phyloP scores from a whole-genome alignment of 2,113 vertebrate genomes.

The Hymenochirus boettgeri region DNA sequence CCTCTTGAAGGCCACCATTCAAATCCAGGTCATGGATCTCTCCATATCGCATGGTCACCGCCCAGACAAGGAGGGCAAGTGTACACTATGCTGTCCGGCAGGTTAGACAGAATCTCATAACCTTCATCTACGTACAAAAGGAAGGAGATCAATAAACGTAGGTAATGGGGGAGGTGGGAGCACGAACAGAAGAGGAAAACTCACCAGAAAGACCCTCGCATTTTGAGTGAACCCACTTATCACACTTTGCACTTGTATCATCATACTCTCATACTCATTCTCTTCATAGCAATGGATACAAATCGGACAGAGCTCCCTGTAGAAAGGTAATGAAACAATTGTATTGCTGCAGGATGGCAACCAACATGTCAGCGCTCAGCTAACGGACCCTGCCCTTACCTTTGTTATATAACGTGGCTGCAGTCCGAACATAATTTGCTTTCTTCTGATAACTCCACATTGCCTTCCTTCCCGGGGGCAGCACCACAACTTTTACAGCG shows the following conservation, averaged over 20 bases:
- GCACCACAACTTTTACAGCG: slow-evolving; percentile 87
- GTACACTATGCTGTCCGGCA: slow-evolving; percentile 86
- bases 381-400: slow-evolving; percentile 57
- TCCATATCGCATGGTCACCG: slow-evolving; percentile 71
- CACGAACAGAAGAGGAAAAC: too few species aligned
- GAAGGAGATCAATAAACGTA: too few species aligned
- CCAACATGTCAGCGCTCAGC: too few species aligned
- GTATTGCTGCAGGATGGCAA: background rate
- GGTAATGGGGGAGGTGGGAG: background rate
- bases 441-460: slow-evolving; percentile 81
- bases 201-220: slow-evolving; percentile 84
- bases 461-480: slow-evolving; percentile 81
- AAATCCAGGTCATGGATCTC: slow-evolving; percentile 78
- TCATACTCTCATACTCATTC: slow-evolving; percentile 88
- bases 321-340: background rate
- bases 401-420: slow-evolving; percentile 75
- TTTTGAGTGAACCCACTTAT: slow-evolving; percentile 89
- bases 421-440: slow-evolving; percentile 84
- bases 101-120: slow-evolving; percentile 86
- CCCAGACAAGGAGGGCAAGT: slow-evolving; percentile 79
- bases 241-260: slow-evolving; percentile 87
- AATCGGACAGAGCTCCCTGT: slow-evolving; percentile 86
- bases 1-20: slow-evolving; percentile 74
- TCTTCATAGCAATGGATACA: slow-evolving; percentile 90
- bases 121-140: slow-evolving; percentile 74